Percentiles rank a stretch among this genome's conserved stretches.
Evolutionary conservation across 2,113 vertebrate genomes (phyloP).

Genomic region (Salvelinus fontinalis): DNA sequence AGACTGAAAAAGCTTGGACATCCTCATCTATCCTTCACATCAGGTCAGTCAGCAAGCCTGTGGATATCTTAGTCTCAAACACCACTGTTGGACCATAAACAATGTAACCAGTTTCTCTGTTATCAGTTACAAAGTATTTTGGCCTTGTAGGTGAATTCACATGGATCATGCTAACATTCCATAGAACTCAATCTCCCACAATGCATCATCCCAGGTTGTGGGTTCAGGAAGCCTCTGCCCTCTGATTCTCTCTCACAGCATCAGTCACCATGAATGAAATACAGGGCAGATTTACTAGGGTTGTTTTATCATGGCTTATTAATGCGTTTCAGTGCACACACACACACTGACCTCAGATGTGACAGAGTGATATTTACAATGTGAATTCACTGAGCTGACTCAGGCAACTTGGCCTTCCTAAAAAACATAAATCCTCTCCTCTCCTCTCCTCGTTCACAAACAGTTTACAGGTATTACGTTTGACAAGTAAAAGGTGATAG

Average conservation of each 20-base stretch:
- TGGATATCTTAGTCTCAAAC: too few relatives aligned
- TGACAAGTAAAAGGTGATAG: conserved; percentile 64
- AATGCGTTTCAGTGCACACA: conserved; percentile 44
- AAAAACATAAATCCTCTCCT: conserved; percentile 15
- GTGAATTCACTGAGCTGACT: conserved; percentile 24
- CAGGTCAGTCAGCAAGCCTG: too few relatives aligned
- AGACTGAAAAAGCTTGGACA: background rate
- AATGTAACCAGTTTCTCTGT: too few relatives aligned
- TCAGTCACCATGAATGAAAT: background rate
- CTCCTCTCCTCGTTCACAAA: conserved; percentile 38
- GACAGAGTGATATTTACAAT: conserved; percentile 27
- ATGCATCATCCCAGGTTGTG: too few relatives aligned
- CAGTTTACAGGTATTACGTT: conserved; percentile 66
- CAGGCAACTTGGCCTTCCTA: conserved; percentile 28
- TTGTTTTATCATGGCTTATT: conserved; percentile 53
- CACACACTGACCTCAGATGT: background rate
- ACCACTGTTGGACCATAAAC: too few relatives aligned
- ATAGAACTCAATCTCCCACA: too few relatives aligned
- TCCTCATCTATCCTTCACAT: background rate
- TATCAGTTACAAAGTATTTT: too few relatives aligned
- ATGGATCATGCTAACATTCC: too few relatives aligned
- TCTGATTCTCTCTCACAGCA: background rate
- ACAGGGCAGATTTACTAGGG: background rate
- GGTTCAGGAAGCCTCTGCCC: too few relatives aligned
- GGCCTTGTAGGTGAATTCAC: too few relatives aligned